Base-by-base conservation (phyloP, 1,140 invertebrate genomes). In the Phymorhynchus buccinoides region DNA sequence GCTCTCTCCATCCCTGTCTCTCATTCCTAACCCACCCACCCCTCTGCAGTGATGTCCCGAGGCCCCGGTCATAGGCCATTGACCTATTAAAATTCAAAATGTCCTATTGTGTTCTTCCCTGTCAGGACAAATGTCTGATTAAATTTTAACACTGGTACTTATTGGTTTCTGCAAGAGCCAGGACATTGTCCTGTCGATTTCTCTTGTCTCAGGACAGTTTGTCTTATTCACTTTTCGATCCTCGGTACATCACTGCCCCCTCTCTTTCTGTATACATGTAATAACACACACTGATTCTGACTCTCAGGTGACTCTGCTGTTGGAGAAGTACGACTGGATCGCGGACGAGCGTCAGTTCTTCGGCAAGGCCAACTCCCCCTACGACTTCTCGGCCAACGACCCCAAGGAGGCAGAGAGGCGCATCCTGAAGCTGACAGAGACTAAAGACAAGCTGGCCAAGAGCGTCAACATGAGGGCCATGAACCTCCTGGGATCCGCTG, bases 391-490 rank as follows among this genome's bases (percentile, higher is more conserved):
- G 37, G 90, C 89, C 18, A 94, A 94, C 87, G 94, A 96, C 89
- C 95, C 95, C 0, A 93, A 94, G 68, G 95, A 95, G 86, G 94
- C 95, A 80, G 94, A 90, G 87, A 94, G 91, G 89, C 95, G 87
- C 94, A 95, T 92, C 90, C 94, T 90, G 94, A 96, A 96, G 89
- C 92, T 97, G 22, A 88, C 90, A 73, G 95, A 96, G 86, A 94
- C 94, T 3, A 96, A 96, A 84, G 95, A 96, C 79, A 96, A 96
- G 92, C 94, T 98, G 88, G 95, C 96, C 41, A 95, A 96, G 86
- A 96, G 94, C 87, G 96, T 98, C 7, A 98, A 98, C 92, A 95
- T 96, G 84, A 95, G 96, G 89, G 97, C 97, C 7, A 97, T 98
- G 94, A 96, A 96, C 92, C 95, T 97, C 90, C 94, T 98, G 71